Conservation (phyloP, 2,888 invertebrate genomes). For the Melanophora roralis region DNA sequence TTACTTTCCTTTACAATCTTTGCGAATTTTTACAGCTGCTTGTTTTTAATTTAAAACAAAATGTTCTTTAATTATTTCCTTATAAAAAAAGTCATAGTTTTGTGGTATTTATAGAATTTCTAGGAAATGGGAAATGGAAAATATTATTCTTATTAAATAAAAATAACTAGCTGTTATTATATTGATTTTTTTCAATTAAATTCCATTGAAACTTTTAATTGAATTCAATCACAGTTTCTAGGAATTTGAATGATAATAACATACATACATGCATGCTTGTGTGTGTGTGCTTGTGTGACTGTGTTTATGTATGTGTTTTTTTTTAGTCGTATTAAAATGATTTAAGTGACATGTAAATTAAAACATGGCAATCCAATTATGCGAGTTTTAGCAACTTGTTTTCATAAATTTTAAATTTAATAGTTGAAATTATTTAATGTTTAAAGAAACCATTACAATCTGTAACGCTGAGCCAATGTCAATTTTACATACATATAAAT, state of each 20-base stretch:
- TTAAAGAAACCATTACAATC: too few relatives aligned
- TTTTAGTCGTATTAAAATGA: too few relatives aligned
- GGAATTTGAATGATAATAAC: not conserved
- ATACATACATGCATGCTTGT: not conserved
- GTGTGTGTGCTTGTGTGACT: too few relatives aligned
- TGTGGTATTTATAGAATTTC: not conserved
- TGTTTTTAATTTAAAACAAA: not conserved
- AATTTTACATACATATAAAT: too few relatives aligned
- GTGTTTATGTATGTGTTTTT: too few relatives aligned
- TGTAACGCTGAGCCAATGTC: too few relatives aligned
- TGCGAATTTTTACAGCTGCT: constrained; percentile 40
- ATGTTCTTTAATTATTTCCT: not conserved
- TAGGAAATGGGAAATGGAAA: not conserved
- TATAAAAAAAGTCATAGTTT: too few relatives aligned
- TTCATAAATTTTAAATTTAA: too few relatives aligned
- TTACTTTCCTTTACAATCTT: not conserved
- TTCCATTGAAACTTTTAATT: constrained; percentile 8
- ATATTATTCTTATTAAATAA: not conserved
- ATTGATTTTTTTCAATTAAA: constrained; percentile 28
- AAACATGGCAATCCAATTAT: too few relatives aligned
- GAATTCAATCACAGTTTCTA: not conserved
- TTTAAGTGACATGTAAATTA: too few relatives aligned
- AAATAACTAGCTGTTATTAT: constrained; percentile 10
- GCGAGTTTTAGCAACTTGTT: too few relatives aligned
- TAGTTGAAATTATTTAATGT: too few relatives aligned